These are phyloP conservation scores for Osmoderma eremita DNA, from an alignment of 2,888 invertebrate species.

Conservation along the genomic window DNA sequence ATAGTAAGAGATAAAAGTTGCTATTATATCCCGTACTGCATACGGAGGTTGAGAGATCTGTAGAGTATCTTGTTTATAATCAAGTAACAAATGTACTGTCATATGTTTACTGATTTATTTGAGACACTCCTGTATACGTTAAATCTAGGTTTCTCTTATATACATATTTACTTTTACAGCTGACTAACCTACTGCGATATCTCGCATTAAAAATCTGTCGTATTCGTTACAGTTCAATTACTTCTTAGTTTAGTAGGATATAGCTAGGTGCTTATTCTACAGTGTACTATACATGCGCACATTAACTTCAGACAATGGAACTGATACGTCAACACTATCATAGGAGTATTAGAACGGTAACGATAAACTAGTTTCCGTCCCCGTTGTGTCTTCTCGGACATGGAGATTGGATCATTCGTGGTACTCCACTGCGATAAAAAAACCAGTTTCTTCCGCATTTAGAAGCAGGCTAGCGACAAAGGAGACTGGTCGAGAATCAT, in stretches of 20 bases:
- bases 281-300: no score
- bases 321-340: background rate
- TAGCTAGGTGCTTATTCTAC: background rate
- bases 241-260: conserved; percentile 7
- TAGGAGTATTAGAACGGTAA: background rate
- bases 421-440: background rate
- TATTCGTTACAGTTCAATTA: conserved; percentile 13
- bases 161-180: no score
- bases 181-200: background rate
- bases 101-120: no score
- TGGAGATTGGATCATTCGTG: conserved; percentile 6
- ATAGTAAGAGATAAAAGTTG: no score
- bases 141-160: no score
- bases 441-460: conserved; percentile 6
- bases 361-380: conserved; percentile 16
- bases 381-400: background rate
- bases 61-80: no score
- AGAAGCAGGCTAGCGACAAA: background rate
- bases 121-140: no score
- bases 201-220: background rate
- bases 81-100: no score
- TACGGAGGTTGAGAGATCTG: no score
- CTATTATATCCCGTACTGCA: no score
- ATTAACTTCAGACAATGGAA: background rate
- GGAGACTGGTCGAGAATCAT: background rate